phyloP scores from a whole-genome alignment of 2,113 vertebrate genomes.

The Cisticola juncidis region DNA sequence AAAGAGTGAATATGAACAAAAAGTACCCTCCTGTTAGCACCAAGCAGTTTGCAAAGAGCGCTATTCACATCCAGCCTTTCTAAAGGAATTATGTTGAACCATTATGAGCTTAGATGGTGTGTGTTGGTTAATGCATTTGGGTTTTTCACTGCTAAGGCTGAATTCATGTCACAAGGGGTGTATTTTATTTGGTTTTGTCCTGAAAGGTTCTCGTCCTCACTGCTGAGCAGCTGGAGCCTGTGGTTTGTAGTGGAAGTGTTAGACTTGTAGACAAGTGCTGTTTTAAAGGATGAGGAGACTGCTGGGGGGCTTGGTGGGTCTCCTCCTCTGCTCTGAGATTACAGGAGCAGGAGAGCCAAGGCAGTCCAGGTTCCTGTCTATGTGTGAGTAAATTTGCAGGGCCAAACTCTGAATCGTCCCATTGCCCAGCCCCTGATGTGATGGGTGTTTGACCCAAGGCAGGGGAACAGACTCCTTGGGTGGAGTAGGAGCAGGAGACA shows the following conservation, averaged over 20 bases:
- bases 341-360: background rate
- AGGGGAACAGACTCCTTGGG: background rate
- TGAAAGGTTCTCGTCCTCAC: background rate
- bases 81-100: slow-evolving; percentile 1
- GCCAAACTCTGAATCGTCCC: background rate
- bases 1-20: slow-evolving; percentile 48
- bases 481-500: accelerated
- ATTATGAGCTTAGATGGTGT: background rate
- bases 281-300: background rate
- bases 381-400: background rate
- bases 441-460: background rate
- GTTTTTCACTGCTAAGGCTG: background rate
- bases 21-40: background rate
- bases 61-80: background rate
- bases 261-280: background rate
- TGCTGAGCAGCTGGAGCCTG: background rate
- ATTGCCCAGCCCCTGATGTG: background rate
- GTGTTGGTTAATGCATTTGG: background rate
- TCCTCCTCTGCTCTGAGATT: background rate
- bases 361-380: accelerated
- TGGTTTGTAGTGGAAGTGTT: background rate
- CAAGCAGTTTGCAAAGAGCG: background rate
- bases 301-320: background rate
- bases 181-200: background rate
- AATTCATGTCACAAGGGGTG: background rate